Evolutionary conservation across 2,113 vertebrate species (phyloP).

Genomic region (Acanthisitta chloris): DNA sequence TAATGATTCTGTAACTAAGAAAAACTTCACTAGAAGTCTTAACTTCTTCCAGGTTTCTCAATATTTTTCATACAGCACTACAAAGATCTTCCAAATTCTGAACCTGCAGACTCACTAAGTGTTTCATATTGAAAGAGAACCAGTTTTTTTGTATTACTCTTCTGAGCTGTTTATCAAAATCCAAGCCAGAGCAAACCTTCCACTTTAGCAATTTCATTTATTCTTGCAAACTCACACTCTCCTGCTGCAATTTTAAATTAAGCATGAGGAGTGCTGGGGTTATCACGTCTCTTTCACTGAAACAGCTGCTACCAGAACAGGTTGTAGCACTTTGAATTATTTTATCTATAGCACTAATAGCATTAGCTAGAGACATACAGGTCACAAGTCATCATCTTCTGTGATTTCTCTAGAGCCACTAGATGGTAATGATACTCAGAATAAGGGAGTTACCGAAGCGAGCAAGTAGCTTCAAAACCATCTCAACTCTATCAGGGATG

Average conservation of each 20-base stretch:
- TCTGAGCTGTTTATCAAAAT: background rate
- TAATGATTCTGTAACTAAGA: background rate
- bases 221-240: background rate
- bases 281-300: background rate
- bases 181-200: background rate
- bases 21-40: background rate
- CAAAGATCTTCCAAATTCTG: background rate
- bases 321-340: background rate
- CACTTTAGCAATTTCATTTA: background rate
- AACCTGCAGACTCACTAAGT: background rate
- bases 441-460: background rate
- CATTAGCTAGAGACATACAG: background rate
- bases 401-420: background rate
- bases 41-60: background rate
- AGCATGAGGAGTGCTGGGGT: background rate
- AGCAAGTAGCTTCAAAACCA: background rate
- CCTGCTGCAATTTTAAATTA: background rate
- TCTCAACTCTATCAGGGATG: background rate
- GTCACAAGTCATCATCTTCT: background rate
- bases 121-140: constrained; percentile 20
- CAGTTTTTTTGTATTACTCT: background rate
- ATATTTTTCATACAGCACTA: background rate
- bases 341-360: background rate
- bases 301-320: background rate
- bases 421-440: background rate